Evolutionary conservation across 2,797 vertebrate species (phyloP).

Genomic region (Nasua narica): DNA sequence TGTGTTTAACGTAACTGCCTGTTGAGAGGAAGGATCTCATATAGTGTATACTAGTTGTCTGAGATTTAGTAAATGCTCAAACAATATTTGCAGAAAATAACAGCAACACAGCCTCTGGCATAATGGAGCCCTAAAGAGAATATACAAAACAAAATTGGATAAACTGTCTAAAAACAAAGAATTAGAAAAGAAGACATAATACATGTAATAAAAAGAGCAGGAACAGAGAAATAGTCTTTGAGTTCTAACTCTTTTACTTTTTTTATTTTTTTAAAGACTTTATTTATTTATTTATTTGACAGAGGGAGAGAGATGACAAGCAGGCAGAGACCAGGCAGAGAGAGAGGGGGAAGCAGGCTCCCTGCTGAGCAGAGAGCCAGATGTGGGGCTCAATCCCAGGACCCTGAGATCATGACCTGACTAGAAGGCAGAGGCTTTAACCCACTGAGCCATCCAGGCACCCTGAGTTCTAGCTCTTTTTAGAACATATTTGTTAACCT

Average conservation of each 20-base stretch:
- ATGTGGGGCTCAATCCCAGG: too few relatives aligned
- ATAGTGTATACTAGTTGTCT: neutral
- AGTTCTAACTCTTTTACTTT: neutral
- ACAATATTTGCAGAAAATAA: neutral
- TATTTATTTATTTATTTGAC: too few relatives aligned
- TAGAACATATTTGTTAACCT: neutral
- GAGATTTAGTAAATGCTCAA: neutral
- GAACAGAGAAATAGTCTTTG: neutral
- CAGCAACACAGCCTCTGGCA: neutral
- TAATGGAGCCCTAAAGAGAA: neutral
- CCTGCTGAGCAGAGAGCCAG: too few relatives aligned
- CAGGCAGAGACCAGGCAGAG: too few relatives aligned
- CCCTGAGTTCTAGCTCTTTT: neutral
- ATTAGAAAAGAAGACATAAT: neutral
- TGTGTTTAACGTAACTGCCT: neutral
- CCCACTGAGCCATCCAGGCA: too few relatives aligned
- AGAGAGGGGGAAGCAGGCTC: too few relatives aligned
- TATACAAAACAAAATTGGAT: neutral
- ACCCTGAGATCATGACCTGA: too few relatives aligned
- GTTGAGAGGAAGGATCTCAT: neutral
- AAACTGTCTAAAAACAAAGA: neutral
- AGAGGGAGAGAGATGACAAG: too few relatives aligned
- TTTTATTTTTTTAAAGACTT: neutral
- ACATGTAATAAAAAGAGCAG: neutral
- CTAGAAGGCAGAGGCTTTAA: too few relatives aligned